Conservation (phyloP, 2,113 vertebrate genomes). For the Daubentonia madagascariensis region DNA sequence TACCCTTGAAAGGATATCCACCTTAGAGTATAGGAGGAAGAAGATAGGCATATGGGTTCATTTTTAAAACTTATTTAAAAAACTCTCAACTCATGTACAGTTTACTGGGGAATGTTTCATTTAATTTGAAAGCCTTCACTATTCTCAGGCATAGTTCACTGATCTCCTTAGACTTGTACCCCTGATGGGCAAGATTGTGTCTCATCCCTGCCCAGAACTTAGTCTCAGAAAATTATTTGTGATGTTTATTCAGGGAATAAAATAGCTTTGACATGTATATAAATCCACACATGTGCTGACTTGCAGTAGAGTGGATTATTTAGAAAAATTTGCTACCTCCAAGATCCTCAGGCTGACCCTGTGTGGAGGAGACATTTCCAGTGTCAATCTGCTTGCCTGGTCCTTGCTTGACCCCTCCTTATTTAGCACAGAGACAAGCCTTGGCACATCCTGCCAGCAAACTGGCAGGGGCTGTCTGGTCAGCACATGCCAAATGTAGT, state of each 20-base stretch:
- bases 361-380: background rate
- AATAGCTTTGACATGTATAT: background rate
- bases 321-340: background rate
- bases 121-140: background rate
- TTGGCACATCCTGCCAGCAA: background rate
- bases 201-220: background rate
- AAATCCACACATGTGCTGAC: background rate
- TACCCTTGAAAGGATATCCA: background rate
- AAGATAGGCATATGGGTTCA: background rate
- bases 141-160: background rate
- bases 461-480: background rate
- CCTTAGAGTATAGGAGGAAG: background rate
- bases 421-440: background rate
- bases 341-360: background rate
- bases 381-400: background rate
- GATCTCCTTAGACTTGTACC: background rate
- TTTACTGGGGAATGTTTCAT: background rate
- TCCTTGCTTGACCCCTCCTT: background rate
- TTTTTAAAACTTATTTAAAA: background rate
- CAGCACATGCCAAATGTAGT: background rate
- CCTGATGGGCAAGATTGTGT: background rate
- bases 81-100: background rate
- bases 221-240: background rate
- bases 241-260: background rate
- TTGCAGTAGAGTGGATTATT: background rate